These are phyloP conservation scores for Tenthredo distinguenda DNA, from an alignment of 2,888 invertebrate species.

Conservation along the genomic window DNA sequence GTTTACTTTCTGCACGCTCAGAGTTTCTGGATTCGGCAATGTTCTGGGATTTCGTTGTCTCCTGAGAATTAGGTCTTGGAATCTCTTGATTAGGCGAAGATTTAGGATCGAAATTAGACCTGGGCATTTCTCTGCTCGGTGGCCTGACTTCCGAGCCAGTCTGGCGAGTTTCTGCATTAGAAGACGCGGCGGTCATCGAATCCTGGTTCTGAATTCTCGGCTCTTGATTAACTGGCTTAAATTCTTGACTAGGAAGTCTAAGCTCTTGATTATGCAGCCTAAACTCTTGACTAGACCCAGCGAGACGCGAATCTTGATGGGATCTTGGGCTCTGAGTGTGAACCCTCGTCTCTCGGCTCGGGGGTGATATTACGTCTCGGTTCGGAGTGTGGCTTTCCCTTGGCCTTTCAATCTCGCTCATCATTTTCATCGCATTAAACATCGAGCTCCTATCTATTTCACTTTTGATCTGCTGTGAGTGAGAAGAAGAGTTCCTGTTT, in stretches of 20 bases:
- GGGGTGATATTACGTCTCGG: slow-evolving; percentile 15
- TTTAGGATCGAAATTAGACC: slow-evolving; percentile 61
- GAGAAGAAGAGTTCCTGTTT: slow-evolving; percentile 57
- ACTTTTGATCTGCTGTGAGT: slow-evolving; percentile 56
- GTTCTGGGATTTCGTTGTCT: slow-evolving; percentile 52
- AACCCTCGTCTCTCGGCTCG: slow-evolving; percentile 51
- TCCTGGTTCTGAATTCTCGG: slow-evolving; percentile 58
- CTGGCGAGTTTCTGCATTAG: slow-evolving; percentile 56
- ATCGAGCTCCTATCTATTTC: slow-evolving; percentile 65
- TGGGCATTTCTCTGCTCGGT: slow-evolving; percentile 61
- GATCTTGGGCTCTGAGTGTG: slow-evolving; percentile 60
- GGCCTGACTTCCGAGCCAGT: slow-evolving; percentile 59
- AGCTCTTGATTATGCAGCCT: slow-evolving; percentile 62
- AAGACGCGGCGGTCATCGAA: slow-evolving; percentile 56
- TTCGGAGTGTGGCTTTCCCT: slow-evolving; percentile 58
- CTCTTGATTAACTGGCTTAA: slow-evolving; percentile 58
- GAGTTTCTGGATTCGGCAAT: slow-evolving; percentile 62
- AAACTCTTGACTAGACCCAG: slow-evolving; percentile 59
- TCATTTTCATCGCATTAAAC: slow-evolving; percentile 64
- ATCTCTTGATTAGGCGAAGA: slow-evolving; percentile 61
- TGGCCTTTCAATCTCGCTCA: slow-evolving; percentile 63
- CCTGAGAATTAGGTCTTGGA: slow-evolving; percentile 33
- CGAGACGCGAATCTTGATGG: slow-evolving; percentile 59
- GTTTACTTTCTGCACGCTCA: slow-evolving; percentile 71
- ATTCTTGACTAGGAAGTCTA: slow-evolving; percentile 66